Conservation (phyloP, 2,888 invertebrate species). For the Eupithecia dodoneata region DNA sequence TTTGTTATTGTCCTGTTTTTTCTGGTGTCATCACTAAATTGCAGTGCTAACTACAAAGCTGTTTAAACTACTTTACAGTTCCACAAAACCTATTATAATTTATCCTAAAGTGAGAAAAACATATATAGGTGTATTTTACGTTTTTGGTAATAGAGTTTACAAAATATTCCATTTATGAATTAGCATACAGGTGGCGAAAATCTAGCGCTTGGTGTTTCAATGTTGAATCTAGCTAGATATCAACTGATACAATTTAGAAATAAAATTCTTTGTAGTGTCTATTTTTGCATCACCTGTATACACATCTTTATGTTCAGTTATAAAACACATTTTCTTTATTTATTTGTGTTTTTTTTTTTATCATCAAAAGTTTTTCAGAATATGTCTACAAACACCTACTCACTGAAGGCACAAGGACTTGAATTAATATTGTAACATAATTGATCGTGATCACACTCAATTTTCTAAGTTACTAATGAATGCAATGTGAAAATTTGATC, state of each 20-base stretch:
- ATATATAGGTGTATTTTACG: conserved; percentile 15
- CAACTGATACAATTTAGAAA: neutral
- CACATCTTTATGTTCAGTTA: neutral
- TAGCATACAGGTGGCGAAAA: neutral
- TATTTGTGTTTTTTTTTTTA: neutral
- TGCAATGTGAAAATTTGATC: conserved; percentile 1
- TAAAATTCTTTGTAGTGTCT: neutral
- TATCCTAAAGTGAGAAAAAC: conserved; percentile 33
- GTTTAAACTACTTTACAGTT: conserved; percentile 37
- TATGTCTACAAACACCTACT: conserved; percentile 26
- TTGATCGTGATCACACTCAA: neutral
- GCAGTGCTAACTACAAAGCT: conserved; percentile 38
- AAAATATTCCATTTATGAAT: conserved; percentile 3
- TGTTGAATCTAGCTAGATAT: neutral
- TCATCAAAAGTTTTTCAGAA: conserved; percentile 16
- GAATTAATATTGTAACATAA: conserved; percentile 19
- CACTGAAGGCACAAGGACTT: conserved; percentile 52
- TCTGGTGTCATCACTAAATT: conserved; percentile 20
- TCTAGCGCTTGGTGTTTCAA: neutral
- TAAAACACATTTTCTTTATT: neutral
- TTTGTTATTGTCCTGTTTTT: conserved; percentile 39
- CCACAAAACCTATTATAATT: conserved; percentile 30
- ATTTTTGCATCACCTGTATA: neutral
- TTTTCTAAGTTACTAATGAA: neutral
- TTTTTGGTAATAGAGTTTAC: neutral